A percentile compares a stretch with the other conserved stretches of the same genome.
Conservation (phyloP, 92 coral and sea anemone genomes). For the Porites evermanni region DNA sequence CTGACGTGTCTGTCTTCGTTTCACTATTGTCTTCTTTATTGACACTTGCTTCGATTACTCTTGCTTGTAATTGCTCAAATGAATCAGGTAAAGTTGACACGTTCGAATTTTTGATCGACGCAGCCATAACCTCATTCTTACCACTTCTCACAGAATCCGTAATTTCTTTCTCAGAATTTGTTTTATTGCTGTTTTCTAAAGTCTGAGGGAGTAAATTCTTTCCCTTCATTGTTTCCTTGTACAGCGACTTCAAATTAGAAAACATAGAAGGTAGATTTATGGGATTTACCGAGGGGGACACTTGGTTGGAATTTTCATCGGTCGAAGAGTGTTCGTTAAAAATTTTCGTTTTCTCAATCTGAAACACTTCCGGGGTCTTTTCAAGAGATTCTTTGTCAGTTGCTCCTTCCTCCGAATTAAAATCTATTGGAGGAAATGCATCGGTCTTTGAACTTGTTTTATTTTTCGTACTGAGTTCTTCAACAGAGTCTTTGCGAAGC, state of each 20-base stretch:
- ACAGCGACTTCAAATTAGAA: slow-evolving; percentile 11
- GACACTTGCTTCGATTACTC: not conserved
- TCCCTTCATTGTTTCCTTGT: not conserved
- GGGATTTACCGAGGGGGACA: not conserved
- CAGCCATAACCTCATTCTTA: not conserved
- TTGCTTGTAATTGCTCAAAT: not conserved
- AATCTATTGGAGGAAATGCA: slow-evolving; percentile 4
- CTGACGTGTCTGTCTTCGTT: slow-evolving; percentile 13
- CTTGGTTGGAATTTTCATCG: slow-evolving; percentile 41
- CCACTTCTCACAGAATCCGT: not conserved
- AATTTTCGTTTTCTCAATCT: slow-evolving; percentile 1
- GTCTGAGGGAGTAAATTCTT: not conserved
- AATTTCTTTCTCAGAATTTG: not conserved
- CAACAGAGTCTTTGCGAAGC: not conserved
- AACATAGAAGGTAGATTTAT: not conserved
- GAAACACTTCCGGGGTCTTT: not conserved
- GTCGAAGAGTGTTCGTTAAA: slow-evolving; percentile 3
- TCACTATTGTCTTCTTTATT: not conserved
- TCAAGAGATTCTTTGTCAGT: not conserved
- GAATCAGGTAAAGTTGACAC: not conserved
- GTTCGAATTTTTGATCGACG: not conserved
- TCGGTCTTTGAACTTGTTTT: not conserved
- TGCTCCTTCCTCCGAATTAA: not conserved
- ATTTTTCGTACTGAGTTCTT: not conserved
- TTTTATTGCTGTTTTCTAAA: not conserved